A percentile compares a stretch with the other conserved stretches of the same genome.
Conservation (phyloP, 2,113 vertebrate genomes). For the Odocoileus virginianus region DNA sequence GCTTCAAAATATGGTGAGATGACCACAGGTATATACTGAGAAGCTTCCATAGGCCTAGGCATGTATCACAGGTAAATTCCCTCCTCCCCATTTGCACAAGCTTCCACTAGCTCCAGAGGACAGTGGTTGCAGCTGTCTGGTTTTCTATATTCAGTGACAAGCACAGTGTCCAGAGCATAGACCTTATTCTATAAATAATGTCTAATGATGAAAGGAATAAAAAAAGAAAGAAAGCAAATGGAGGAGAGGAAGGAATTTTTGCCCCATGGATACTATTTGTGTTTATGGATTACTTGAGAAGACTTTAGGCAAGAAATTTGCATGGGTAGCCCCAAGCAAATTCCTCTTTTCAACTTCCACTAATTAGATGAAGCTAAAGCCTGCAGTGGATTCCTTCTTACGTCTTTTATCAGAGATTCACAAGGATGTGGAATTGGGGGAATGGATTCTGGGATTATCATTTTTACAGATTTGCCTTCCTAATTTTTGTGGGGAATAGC, state of each 20-base stretch:
- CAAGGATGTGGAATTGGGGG: neutral
- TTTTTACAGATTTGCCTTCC: neutral
- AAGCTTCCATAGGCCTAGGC: neutral
- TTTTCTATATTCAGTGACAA: neutral
- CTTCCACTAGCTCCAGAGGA: neutral
- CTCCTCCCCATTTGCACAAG: neutral
- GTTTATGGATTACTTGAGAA: conserved; percentile 4
- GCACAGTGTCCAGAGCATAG: neutral
- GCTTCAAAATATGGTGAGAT: neutral
- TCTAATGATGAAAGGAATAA: neutral
- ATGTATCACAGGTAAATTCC: neutral
- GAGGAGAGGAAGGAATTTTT: neutral
- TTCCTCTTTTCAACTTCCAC: neutral
- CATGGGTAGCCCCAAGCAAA: neutral
- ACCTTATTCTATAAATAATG: neutral
- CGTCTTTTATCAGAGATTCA: neutral
- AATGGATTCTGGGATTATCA: neutral
- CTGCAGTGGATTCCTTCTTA: neutral
- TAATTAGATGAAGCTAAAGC: neutral
- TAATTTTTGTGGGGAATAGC: neutral
- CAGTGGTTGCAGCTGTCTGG: neutral
- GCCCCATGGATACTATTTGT: neutral
- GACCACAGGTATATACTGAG: neutral
- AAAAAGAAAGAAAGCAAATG: neutral
- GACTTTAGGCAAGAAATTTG: neutral